Evolutionary conservation across 2,888 invertebrate genomes (phyloP).

Genomic region (Hartigia nigra): DNA sequence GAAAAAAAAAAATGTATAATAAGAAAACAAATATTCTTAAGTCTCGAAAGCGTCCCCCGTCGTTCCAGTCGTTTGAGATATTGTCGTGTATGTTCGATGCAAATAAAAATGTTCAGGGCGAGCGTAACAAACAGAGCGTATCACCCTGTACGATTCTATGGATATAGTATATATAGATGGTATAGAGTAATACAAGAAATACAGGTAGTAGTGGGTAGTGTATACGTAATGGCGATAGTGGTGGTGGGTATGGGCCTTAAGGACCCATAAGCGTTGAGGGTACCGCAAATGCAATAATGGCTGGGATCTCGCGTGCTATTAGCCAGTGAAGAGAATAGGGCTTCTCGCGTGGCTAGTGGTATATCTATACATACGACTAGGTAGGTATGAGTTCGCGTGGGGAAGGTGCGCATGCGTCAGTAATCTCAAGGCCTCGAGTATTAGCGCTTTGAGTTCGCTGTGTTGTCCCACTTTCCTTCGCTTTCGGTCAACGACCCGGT

Average conservation of each 20-base stretch:
- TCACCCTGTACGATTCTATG: slow-evolving; percentile 8
- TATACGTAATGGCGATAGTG: too few species aligned
- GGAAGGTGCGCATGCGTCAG: slow-evolving; percentile 56
- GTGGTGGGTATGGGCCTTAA: background rate
- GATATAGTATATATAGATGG: background rate
- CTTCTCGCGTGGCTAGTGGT: background rate
- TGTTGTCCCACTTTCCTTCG: slow-evolving; percentile 64
- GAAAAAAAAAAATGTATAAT: background rate
- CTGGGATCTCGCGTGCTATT: slow-evolving; percentile 24
- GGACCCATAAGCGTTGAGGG: background rate
- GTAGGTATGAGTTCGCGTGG: background rate
- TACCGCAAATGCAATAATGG: slow-evolving; percentile 7
- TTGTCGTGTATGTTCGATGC: background rate
- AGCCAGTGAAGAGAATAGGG: slow-evolving; percentile 33
- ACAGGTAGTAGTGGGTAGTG: too few species aligned
- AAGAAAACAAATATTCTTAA: background rate
- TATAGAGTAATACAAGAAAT: background rate
- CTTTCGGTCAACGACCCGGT: slow-evolving; percentile 63
- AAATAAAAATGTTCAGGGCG: slow-evolving; percentile 13
- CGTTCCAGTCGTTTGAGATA: background rate
- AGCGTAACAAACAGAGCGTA: slow-evolving; percentile 22
- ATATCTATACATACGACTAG: background rate
- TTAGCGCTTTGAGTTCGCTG: slow-evolving; percentile 60
- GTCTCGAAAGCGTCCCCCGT: too few species aligned
- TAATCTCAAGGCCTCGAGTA: slow-evolving; percentile 63